These are phyloP conservation scores for Eospalax fontanierii DNA, from an alignment of 2,797 vertebrate species.

Conservation along the genomic window DNA sequence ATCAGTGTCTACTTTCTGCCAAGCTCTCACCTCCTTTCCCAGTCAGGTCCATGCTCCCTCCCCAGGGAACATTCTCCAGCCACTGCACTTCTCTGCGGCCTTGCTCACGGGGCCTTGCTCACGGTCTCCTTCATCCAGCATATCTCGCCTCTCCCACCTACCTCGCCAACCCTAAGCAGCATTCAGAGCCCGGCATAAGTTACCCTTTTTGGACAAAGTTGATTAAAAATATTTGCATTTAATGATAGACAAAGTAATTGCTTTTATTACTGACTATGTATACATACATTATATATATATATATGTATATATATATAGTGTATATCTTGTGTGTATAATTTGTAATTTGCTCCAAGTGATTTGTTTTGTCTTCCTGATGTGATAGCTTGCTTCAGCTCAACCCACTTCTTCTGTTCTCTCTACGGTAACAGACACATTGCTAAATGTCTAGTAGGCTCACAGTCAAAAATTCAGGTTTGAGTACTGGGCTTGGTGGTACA, in stretches of 20 bases:
- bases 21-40: neutral
- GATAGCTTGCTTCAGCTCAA: neutral
- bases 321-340: neutral
- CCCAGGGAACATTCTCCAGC: neutral
- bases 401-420: neutral
- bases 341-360: neutral
- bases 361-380: neutral
- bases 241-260: neutral
- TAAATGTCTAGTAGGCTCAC: neutral
- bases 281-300: neutral
- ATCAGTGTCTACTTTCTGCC: neutral
- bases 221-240: slow-evolving; percentile 44
- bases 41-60: neutral
- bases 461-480: neutral
- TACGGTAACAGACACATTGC: neutral
- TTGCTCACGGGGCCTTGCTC: neutral
- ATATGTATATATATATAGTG: neutral
- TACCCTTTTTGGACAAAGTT: neutral
- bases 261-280: neutral
- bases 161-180: neutral
- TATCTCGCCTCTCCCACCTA: neutral
- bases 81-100: neutral
- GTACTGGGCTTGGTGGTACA: no score
- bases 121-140: neutral
- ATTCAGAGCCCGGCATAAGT: neutral